Base-by-base conservation (phyloP, 1,140 invertebrate genomes). In the Chymomyza costata region DNA sequence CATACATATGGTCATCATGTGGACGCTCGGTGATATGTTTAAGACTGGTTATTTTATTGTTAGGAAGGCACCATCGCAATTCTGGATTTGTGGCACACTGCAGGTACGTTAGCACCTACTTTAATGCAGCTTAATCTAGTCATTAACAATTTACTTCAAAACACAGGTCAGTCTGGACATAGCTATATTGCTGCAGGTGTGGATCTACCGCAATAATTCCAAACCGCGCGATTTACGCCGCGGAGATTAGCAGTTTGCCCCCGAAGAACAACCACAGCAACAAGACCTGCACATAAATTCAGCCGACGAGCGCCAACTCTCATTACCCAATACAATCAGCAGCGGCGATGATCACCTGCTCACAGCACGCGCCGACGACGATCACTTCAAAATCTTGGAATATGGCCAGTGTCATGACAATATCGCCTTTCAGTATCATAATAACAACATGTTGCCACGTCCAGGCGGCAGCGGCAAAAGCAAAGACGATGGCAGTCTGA, bases 1-100 rank as follows among this genome's bases (percentile, higher is more conserved):
- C 85, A 87, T 94, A 54, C 89, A 90, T 56, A 99, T 99, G 97
- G 97, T 99, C 28, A 87, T 94, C 13, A 95, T 99, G 92, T 99
- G 98, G 98, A 95, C 95, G 6, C 89, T 91, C 62, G 93, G 94
- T 65, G 98, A 99, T 89, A 87, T 97, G 32, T 99, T 98, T 86
- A 99, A 99, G 88, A 99, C 97, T 56, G 90, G 91, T 43, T 99
- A 99, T 86, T 99, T 99, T 87, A 89, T 99, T 51, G 83, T 96
- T 45, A 90, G 95, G 65, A 89, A 93, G 59, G 94, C 96, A 7
- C 97, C 98, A 0, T 87, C 93, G 19, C 98, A 99, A 86, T 99
- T 99, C 87, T 94, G 93, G 91, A 89, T 99, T 31, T 99, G 98
- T 87, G 97, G 97, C 49, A 89, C 90, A 61, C 88, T 99, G 45